These are phyloP conservation scores for Gambusia yucatana DNA, from an alignment of 2,797 vertebrate genomes.

Conservation along the genomic window DNA sequence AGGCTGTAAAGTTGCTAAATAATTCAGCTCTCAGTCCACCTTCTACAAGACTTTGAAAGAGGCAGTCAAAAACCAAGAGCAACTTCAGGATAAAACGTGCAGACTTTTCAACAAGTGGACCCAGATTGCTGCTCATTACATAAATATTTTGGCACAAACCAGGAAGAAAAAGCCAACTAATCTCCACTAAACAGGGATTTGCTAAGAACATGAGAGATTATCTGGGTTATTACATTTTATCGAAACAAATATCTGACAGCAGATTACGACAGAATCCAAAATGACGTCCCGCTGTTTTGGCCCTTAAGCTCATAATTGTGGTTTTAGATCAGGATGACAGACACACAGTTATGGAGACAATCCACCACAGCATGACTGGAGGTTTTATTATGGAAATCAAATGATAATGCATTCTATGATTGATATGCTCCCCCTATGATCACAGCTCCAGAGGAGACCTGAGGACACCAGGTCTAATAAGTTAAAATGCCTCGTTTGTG, in stretches of 20 bases:
- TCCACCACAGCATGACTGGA: constrained; percentile 42
- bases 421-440: constrained; percentile 14
- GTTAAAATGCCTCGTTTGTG: neutral
- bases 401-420: constrained; percentile 13
- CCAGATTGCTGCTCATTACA: constrained; percentile 42
- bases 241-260: constrained; percentile 76
- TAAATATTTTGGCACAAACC: constrained; percentile 57
- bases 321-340: constrained; percentile 75
- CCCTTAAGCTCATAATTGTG: constrained; percentile 75
- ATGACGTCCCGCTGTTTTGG: constrained; percentile 70
- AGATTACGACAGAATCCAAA: constrained; percentile 63
- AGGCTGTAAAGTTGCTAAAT: neutral
- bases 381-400: constrained; percentile 56
- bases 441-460: neutral
- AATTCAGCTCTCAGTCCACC: neutral
- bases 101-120: constrained; percentile 53
- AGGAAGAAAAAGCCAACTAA: constrained; percentile 24
- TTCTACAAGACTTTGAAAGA: constrained; percentile 41
- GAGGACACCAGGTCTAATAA: neutral
- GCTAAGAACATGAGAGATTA: constrained; percentile 43
- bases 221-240: constrained; percentile 71
- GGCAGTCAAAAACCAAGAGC: constrained; percentile 39
- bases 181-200: neutral
- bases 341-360: constrained; percentile 55
- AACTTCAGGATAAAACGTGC: constrained; percentile 26